Percentiles rank a stretch among this genome's conserved stretches.
These are phyloP conservation scores for Dryoscopus gambensis DNA, from an alignment of 2,113 vertebrate genomes.

Conservation along the genomic window DNA sequence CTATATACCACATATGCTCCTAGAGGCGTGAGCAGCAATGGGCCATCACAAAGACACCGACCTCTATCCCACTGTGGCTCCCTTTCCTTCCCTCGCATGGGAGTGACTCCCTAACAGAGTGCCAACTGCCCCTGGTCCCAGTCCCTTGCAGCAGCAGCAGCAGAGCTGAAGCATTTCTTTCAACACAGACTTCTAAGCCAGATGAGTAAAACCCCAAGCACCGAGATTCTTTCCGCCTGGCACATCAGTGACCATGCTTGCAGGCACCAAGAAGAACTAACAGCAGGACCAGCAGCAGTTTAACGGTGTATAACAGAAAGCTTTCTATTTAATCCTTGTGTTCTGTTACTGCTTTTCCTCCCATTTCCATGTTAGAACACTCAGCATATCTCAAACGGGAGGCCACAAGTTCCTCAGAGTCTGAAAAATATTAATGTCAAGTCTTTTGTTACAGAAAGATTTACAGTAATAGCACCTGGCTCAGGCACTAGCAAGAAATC, in stretches of 20 bases:
- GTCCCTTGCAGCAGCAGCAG: not conserved
- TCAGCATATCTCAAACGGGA: not conserved
- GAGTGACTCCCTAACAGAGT: not conserved
- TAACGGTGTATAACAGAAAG: not conserved
- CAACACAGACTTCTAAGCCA: not conserved
- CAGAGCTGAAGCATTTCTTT: not conserved
- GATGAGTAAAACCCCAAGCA: not conserved
- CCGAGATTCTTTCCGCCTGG: not conserved
- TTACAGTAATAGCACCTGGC: not conserved
- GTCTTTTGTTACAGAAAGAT: not conserved
- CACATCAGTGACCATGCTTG: not conserved
- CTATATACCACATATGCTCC: fast-evolving
- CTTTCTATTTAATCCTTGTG: not conserved
- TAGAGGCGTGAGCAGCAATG: not conserved
- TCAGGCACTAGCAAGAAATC: not conserved
- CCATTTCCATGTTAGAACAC: not conserved
- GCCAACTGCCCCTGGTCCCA: not conserved
- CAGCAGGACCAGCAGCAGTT: not conserved
- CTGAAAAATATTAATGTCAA: not conserved
- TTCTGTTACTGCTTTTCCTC: not conserved
- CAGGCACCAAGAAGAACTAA: not conserved
- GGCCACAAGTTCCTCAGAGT: not conserved
- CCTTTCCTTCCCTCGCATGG: not conserved
- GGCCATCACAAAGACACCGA: not conserved
- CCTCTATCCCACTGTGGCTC: not conserved